Evolutionary conservation across 1,140 invertebrate species (phyloP), one percentile per base, ranked within the genome.

Genomic region (Ptiloglossa arizonensis): DNA sequence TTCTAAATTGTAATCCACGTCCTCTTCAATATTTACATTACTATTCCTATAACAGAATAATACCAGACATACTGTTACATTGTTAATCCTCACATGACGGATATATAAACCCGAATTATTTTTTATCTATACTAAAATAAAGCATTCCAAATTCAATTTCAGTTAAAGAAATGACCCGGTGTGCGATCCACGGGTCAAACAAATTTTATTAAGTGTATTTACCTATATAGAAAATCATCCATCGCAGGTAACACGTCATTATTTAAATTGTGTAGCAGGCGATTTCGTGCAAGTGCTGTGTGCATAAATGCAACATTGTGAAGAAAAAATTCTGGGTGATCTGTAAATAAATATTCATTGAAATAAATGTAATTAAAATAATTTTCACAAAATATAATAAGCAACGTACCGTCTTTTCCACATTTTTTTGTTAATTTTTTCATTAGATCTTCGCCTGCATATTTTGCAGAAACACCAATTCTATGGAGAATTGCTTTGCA

Each of bases 391-490:
- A 81, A 59, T 22, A 11, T 9, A 56, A 46, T 9, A 17, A 63
- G 56, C 17, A 19, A 76, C 54, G 88, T 86, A 80, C 89, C 87
- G 73, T 91, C 92, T 77, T 93, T 91, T 81, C 92, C 91, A 85
- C 94, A 94, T 74, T 94, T 91, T 54, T 94, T 89, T 4, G 93
- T 86, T 17, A 96, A 92, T 64, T 93, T 93, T 73, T 95, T 93
- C 0, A 95, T 94, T 48, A 95, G 92, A 54, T 95, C 92, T 64
- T 94, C 93, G 27, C 96, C 95, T 19, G 95, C 95, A 92, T 96
- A 95, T 71, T 94, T 93, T 6, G 95, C 88, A 1, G 96, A 96
- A 54, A 97, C 93, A 1, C 96, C 96, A 76, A 97, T 94, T 57
- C 96, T 93, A 19, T 95, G 93, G 22, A 97, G 93, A 2, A 97